Evolutionary conservation across 2,888 invertebrate species (phyloP).

Genomic region (Drosophila paranaensis): DNA sequence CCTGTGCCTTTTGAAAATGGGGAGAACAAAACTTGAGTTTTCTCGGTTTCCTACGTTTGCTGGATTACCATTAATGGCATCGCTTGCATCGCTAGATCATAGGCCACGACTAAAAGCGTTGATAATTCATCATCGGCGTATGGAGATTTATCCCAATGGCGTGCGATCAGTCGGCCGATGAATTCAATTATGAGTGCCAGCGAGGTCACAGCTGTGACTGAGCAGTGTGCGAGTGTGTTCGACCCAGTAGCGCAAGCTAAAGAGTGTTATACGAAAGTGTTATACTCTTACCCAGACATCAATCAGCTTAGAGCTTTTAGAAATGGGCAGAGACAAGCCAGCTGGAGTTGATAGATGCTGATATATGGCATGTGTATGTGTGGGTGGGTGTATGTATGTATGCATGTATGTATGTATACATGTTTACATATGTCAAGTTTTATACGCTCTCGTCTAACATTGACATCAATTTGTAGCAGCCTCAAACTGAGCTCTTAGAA

Average conservation of each 20-base stretch:
- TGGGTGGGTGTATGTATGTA: not conserved
- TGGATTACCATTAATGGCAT: conserved; percentile 57
- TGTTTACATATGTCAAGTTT: not conserved
- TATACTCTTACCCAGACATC: conserved; percentile 23
- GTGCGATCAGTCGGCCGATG: conserved; percentile 20
- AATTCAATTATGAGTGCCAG: conserved; percentile 52
- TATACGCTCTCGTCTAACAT: not conserved
- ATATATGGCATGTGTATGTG: not conserved
- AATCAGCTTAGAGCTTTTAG: not conserved
- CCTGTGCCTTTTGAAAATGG: conserved; percentile 35
- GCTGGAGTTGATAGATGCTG: not conserved
- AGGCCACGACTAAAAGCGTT: conserved; percentile 43
- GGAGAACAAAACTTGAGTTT: conserved; percentile 34
- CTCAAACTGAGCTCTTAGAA: not conserved
- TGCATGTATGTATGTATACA: not conserved
- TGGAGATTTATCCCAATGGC: conserved; percentile 21
- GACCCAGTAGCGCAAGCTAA: conserved; percentile 20
- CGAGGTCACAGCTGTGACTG: conserved; percentile 33
- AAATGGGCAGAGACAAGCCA: not conserved
- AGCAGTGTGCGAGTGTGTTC: not conserved
- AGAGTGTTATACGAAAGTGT: not conserved
- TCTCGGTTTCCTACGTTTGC: conserved; percentile 48
- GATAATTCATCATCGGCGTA: conserved; percentile 52
- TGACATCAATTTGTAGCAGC: conserved; percentile 1
- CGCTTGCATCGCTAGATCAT: conserved; percentile 29